A percentile compares a stretch with the other conserved stretches of the same genome.
Conservation (phyloP, 2,113 vertebrate genomes). For the Cercopithecus mona region DNA sequence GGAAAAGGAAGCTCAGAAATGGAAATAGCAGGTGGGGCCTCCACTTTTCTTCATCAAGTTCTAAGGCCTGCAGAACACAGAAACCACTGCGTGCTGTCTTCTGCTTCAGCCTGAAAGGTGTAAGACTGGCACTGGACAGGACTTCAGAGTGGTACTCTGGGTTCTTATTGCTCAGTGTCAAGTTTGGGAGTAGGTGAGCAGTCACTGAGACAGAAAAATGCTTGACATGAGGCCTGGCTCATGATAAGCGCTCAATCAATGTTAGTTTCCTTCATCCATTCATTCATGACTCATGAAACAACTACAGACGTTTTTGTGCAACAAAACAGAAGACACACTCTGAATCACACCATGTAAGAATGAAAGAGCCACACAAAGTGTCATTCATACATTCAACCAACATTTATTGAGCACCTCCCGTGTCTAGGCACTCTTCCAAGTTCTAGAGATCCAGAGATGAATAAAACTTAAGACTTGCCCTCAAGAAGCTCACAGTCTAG, state of each 20-base stretch:
- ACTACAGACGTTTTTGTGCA: conserved; percentile 18
- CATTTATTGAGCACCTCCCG: conserved; percentile 54
- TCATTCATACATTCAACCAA: conserved; percentile 61
- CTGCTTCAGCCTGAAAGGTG: not conserved
- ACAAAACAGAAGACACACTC: conserved; percentile 37
- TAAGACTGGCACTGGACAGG: not conserved
- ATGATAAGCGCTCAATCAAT: not conserved
- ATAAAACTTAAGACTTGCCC: conserved; percentile 50
- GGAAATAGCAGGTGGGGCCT: not conserved
- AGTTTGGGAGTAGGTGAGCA: not conserved
- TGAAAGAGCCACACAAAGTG: conserved; percentile 42
- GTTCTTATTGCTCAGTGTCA: not conserved
- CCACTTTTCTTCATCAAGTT: conserved; percentile 36
- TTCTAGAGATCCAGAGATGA: conserved; percentile 22
- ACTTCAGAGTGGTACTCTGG: not conserved
- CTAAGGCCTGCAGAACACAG: not conserved
- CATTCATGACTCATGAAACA: conserved; percentile 51
- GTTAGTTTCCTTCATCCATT: not conserved
- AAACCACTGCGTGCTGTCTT: not conserved
- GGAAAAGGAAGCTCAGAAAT: not conserved
- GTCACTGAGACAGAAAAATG: not conserved
- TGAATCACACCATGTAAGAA: conserved; percentile 52
- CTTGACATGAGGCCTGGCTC: not conserved
- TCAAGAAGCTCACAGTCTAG: conserved; percentile 61
- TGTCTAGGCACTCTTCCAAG: conserved; percentile 32